Evolutionary conservation across 1,140 invertebrate genomes (phyloP), one percentile per base, ranked within the genome.

Genomic region (Rhagoletis zephyria): DNA sequence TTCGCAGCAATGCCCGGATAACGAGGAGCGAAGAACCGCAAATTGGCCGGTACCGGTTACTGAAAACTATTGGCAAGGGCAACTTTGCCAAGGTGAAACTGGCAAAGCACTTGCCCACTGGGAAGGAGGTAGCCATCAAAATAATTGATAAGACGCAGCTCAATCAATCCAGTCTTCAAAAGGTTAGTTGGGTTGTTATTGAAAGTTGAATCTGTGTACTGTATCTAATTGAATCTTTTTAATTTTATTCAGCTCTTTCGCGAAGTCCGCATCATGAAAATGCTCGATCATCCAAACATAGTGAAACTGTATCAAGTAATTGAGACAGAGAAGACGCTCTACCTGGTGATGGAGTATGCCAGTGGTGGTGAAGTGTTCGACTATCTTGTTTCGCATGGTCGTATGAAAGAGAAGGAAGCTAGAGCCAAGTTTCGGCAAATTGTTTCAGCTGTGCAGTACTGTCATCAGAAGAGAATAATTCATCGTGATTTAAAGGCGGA

Each of bases 61-160:
- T 99, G 92, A 99, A 99, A 94, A 99, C 99, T 89, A 99, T 99
- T 93, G 99, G 99, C 90, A 99, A 99, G 94, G 99, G 99, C 70
- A 99, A 99, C 95, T 99, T 99, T 95, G 99, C 99, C 91, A 99
- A 99, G 95, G 99, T 99, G 89, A 99, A 99, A 94, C 95, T 99
- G 88, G 99, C 99, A 88, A 99, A 99, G 94, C 99, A 99, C 95
- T 96, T 99, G 90, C 98, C 99, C 89, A 99, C 99, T 87, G 98
- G 98, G 90, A 98, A 99, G 94, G 99, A 99, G 95, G 98, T 99
- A 91, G 99, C 99, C 90, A 99, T 99, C 93, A 99, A 99, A 95
- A 99, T 99, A 92, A 99, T 99, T 93, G 98, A 99, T 94, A 99
- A 99, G 95, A 99, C 99, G 88, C 98, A 99, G 94, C 95, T 99